Conservation (phyloP, 2,888 invertebrate genomes). For the Artemia sinica region DNA sequence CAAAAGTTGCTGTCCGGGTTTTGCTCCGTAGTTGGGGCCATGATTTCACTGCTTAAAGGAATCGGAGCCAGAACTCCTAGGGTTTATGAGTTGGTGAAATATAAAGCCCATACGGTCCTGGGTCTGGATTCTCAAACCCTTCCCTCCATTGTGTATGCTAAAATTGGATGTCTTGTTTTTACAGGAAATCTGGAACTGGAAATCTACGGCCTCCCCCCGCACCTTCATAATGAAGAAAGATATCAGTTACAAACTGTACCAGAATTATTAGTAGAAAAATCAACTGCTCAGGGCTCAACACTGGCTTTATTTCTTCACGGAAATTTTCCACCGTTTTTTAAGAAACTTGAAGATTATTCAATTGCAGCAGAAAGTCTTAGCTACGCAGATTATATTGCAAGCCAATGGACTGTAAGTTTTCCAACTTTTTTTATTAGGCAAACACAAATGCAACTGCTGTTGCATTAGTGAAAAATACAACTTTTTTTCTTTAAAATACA, state of each 20-base stretch:
- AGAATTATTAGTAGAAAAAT: constrained; percentile 31
- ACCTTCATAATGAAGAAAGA: constrained; percentile 21
- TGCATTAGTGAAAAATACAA: too few relatives aligned
- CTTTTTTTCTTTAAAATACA: too few relatives aligned
- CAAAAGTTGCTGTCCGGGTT: too few relatives aligned
- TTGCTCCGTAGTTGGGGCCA: too few relatives aligned
- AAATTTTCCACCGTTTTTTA: constrained; percentile 46
- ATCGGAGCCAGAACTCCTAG: too few relatives aligned
- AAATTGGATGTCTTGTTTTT: too few relatives aligned
- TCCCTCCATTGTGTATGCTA: too few relatives aligned
- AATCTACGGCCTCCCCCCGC: background rate
- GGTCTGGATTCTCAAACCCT: too few relatives aligned
- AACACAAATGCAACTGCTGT: background rate
- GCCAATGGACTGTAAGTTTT: constrained; percentile 24
- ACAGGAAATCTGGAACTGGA: too few relatives aligned
- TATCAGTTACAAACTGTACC: constrained; percentile 25
- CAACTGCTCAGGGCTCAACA: constrained; percentile 31
- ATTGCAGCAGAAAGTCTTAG: constrained; percentile 49
- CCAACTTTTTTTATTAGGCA: background rate
- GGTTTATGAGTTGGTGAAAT: too few relatives aligned
- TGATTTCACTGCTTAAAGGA: too few relatives aligned
- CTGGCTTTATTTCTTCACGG: constrained; percentile 34
- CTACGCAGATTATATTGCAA: constrained; percentile 52
- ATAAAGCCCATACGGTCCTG: too few relatives aligned
- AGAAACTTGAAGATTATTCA: constrained; percentile 43